Percentiles rank a stretch among this genome's conserved stretches.
These are phyloP conservation scores for Pavo muticus DNA, from an alignment of 2,113 vertebrate species.

Conservation along the genomic window DNA sequence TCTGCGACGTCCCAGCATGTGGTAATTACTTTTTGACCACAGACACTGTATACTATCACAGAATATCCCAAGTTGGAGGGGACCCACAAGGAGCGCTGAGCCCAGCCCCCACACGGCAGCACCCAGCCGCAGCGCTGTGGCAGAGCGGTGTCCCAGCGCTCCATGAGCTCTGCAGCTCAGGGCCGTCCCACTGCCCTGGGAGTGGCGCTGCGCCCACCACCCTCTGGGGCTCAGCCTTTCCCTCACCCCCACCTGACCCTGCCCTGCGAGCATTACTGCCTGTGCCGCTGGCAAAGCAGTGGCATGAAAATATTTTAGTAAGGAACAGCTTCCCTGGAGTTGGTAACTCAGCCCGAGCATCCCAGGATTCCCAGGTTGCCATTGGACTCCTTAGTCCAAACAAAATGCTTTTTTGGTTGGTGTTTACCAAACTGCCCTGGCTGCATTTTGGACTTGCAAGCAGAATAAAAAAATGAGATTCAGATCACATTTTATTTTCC, in stretches of 20 bases:
- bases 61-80: not conserved
- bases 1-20: conserved; percentile 93
- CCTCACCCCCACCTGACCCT: not conserved
- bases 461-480: not conserved
- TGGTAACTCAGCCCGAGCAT: not conserved
- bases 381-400: not conserved
- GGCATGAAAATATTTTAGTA: not conserved
- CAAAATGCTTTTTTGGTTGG: too few species aligned
- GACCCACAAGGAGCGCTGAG: not conserved
- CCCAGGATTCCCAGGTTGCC: not conserved
- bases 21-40: conserved; percentile 77
- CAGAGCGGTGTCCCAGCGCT: not conserved
- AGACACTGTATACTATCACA: not conserved
- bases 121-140: too few species aligned
- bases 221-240: too few species aligned
- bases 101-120: not conserved
- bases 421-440: not conserved
- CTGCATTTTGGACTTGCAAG: not conserved
- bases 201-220: too few species aligned
- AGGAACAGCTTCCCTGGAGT: not conserved
- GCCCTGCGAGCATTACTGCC: not conserved
- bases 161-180: too few species aligned
- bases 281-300: not conserved
- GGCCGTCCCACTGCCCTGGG: not conserved
- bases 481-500: not conserved